These are phyloP conservation scores for Metridium senile DNA, from an alignment of 92 coral and sea anemone species.

Conservation along the genomic window DNA sequence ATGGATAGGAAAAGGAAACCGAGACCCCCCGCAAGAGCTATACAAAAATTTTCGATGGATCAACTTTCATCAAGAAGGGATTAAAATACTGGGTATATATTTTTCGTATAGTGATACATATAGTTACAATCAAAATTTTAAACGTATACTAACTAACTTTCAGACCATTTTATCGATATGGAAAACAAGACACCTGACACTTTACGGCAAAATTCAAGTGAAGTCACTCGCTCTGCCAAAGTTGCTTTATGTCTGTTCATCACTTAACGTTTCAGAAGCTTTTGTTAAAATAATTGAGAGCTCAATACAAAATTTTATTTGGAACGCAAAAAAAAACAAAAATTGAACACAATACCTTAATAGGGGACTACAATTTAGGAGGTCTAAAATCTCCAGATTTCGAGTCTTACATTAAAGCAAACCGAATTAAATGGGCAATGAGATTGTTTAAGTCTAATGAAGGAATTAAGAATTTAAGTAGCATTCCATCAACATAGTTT, in stretches of 20 bases:
- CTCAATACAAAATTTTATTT: constrained; percentile 17
- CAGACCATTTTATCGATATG: constrained; percentile 24
- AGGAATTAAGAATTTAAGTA: background rate
- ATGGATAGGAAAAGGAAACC: constrained; percentile 7
- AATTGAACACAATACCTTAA: constrained; percentile 14
- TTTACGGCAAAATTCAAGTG: constrained; percentile 15
- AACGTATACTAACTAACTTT: constrained; percentile 20
- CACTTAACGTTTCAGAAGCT: no score
- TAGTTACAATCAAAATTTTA: constrained; percentile 5
- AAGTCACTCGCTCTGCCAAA: constrained; percentile 24
- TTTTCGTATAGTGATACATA: constrained; percentile 13
- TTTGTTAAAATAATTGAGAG: constrained; percentile 14
- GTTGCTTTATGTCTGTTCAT: constrained; percentile 23
- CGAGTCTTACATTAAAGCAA: constrained; percentile 24
- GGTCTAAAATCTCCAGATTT: constrained; percentile 31
- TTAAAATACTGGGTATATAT: constrained; percentile 11
- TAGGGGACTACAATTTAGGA: constrained; percentile 11
- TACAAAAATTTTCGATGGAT: background rate
- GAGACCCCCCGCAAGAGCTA: background rate
- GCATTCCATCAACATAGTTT: background rate
- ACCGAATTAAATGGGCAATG: constrained; percentile 16
- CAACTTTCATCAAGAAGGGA: constrained; percentile 20
- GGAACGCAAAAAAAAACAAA: constrained; percentile 23
- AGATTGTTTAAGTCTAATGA: background rate
- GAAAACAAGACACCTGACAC: constrained; percentile 17